Base-by-base conservation (phyloP, 1,140 invertebrate species). In the Parapsyche elsis region DNA sequence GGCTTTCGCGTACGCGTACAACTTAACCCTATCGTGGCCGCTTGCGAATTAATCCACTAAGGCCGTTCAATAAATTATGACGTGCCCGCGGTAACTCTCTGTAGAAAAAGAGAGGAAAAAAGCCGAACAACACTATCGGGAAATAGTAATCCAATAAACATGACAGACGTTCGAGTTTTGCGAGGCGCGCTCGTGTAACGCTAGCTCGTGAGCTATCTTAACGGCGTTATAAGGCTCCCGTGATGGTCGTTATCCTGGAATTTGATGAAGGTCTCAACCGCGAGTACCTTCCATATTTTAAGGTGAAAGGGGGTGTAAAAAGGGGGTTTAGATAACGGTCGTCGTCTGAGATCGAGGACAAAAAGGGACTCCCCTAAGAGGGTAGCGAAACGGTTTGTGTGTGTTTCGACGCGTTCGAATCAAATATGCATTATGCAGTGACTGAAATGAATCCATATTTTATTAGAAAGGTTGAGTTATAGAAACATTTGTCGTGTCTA, bases 211-310 rank as follows among this genome's bases (percentile, higher is more conserved):
- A 73, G 53, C 71, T 76, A 79, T 81, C 76, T 75, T 76, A 76
- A 71, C 77, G 44, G 71, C 67, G 30, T 71, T 79, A 79, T 80
- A 82, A 75, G 67, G 64, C 78, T 82, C 81, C 81, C 81, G 30
- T 12, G 81, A 46, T 46, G 81, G 79, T 82, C 81, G 81, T 82
- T 80, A 80, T 82, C 57, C 75, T 24, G 23, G 78, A 74, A 82
- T 82, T 82, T 82, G 78, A 82, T 82, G 76, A 80, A 82, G 78
- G 75, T 46, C 44, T 49, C 61, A 44, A 46, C 38, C 73, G 44
- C 61, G 76, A 44, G 59, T 24, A 46, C 44, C 44, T 78, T 78
- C 67, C 76, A 78, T 78, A 78, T 78, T 78, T 78, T 30, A 78
- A 78, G 57, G 59, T 19, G 53, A 53, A 53, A 53, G 10, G 49